phyloP scores from a whole-genome alignment of 2,888 invertebrate species.

The Ectobius pallidus region DNA sequence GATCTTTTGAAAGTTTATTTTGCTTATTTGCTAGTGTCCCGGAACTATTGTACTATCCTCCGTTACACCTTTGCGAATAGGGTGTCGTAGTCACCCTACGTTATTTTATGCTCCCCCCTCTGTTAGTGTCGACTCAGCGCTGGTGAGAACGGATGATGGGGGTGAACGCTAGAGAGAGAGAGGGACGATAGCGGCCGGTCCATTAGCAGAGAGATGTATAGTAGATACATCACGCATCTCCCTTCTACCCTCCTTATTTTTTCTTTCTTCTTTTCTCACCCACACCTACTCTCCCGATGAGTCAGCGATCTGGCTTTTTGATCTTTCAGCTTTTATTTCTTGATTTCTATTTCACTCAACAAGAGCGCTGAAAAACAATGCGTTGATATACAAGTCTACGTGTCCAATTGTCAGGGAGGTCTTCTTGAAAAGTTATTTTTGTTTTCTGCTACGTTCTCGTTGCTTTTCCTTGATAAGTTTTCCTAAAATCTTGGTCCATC shows the following conservation, averaged over 20 bases:
- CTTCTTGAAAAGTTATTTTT: not conserved
- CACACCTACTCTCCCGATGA: slow-evolving; percentile 20
- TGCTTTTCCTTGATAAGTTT: not conserved
- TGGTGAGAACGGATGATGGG: slow-evolving; percentile 6
- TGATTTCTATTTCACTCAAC: slow-evolving; percentile 6
- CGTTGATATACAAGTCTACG: not conserved
- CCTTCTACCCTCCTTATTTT: not conserved
- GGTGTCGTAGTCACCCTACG: too few relatives aligned
- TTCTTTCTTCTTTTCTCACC: not conserved
- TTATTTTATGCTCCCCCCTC: too few relatives aligned
- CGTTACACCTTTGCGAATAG: too few relatives aligned
- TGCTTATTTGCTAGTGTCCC: too few relatives aligned
- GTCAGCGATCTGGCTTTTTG: slow-evolving; percentile 33
- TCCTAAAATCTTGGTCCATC: not conserved
- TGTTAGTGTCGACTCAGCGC: slow-evolving; percentile 34
- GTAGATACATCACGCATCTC: slow-evolving; percentile 33
- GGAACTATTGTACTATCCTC: too few relatives aligned
- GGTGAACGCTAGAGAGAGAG: not conserved
- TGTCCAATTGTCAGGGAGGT: not conserved
- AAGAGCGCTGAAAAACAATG: not conserved
- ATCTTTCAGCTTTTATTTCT: slow-evolving; percentile 25
- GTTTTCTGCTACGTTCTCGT: not conserved
- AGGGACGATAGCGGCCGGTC: not conserved
- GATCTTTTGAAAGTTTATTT: too few relatives aligned
- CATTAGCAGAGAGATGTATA: slow-evolving; percentile 35